A percentile compares a stretch with the other conserved stretches of the same genome.
These are phyloP conservation scores for Aphrophora alni DNA, from an alignment of 2,888 invertebrate species.

Conservation along the genomic window DNA sequence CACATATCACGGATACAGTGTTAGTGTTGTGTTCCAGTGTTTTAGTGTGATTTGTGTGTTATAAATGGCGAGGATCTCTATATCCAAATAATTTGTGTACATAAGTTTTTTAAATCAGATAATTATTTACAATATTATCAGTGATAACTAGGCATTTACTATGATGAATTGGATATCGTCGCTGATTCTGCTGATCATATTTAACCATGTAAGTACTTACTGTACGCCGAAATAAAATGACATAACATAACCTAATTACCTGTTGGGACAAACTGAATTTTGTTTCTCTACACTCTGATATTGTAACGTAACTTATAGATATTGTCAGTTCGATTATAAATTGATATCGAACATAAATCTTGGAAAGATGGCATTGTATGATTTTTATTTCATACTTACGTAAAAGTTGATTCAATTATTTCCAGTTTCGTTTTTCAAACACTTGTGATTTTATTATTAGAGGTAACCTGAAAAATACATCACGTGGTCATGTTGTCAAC, in stretches of 20 bases:
- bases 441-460: background rate
- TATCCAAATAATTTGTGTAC: constrained; percentile 29
- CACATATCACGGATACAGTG: background rate
- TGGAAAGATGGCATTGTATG: too few relatives aligned
- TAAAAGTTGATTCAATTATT: too few relatives aligned
- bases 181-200: constrained; percentile 34
- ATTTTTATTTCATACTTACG: too few relatives aligned
- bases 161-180: constrained; percentile 41
- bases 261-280: background rate
- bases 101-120: background rate
- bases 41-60: background rate
- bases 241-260: background rate
- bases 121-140: background rate
- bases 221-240: background rate
- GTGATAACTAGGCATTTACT: constrained; percentile 5
- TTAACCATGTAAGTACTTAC: constrained; percentile 37
- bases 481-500: background rate
- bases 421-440: too few relatives aligned
- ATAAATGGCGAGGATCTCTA: constrained; percentile 25
- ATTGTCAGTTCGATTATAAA: too few relatives aligned
- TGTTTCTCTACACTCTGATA: background rate
- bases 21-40: background rate
- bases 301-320: too few relatives aligned
- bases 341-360: too few relatives aligned
- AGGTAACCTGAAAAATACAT: background rate